Evolutionary conservation across 2,888 invertebrate genomes (phyloP).

Genomic region (Monochamus alternatus): DNA sequence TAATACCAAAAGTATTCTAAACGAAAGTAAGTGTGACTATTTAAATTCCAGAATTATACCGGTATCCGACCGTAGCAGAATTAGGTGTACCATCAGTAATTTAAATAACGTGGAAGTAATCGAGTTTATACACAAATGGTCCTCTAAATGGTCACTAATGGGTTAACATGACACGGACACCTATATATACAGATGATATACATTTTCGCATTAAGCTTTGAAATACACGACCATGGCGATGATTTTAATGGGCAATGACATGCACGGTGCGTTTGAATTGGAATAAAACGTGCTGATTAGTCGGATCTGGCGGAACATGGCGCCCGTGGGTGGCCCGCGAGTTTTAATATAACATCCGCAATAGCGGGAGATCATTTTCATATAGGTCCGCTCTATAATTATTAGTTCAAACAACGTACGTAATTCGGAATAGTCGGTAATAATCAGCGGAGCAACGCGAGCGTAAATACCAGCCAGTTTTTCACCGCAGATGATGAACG

Average conservation of each 20-base stretch:
- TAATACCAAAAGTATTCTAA: no score
- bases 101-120: conserved; percentile 25
- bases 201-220: conserved; percentile 66
- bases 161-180: conserved; percentile 59
- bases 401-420: conserved; percentile 65
- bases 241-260: conserved; percentile 70
- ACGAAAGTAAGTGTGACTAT: no score
- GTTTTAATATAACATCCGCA: conserved; percentile 61
- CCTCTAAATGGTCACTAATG: conserved; percentile 41
- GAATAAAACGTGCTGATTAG: conserved; percentile 66
- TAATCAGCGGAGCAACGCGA: conserved; percentile 35
- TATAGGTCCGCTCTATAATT: conserved; percentile 65
- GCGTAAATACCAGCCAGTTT: conserved; percentile 44
- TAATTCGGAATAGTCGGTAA: conserved; percentile 49
- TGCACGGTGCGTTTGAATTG: conserved; percentile 66
- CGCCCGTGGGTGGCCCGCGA: conserved; percentile 58
- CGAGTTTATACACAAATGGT: conserved; percentile 29
- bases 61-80: not conserved
- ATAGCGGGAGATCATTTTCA: conserved; percentile 52
- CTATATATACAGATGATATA: conserved; percentile 60
- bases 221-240: conserved; percentile 65
- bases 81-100: conserved; percentile 13
- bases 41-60: no score
- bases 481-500: conserved; percentile 55
- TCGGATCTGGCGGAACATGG: conserved; percentile 64